Evolutionary conservation across 2,113 vertebrate species (phyloP).

Genomic region (Ursus arctos): DNA sequence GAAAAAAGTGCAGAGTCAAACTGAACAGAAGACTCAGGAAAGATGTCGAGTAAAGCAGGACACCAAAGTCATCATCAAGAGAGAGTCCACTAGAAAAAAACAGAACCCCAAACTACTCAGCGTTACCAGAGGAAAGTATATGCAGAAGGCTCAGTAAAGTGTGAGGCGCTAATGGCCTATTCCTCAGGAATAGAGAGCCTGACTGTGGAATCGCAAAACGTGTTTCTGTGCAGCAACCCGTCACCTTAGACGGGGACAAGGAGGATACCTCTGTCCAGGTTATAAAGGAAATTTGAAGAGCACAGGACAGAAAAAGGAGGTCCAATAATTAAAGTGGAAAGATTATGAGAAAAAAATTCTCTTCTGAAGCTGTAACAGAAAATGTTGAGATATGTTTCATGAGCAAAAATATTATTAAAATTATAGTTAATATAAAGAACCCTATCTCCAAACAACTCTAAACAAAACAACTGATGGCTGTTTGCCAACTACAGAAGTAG

Average conservation of each 20-base stretch:
- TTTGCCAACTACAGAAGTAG: not conserved
- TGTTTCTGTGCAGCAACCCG: not conserved
- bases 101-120: not conserved
- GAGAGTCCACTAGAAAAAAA: not conserved
- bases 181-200: not conserved
- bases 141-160: not conserved
- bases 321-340: not conserved
- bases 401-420: not conserved
- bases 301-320: not conserved
- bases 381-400: not conserved
- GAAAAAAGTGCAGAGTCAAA: not conserved
- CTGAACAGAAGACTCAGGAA: not conserved
- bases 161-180: not conserved
- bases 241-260: not conserved
- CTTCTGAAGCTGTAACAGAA: not conserved
- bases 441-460: not conserved
- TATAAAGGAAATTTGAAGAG: not conserved
- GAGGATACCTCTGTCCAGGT: not conserved
- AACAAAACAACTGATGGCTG: not conserved
- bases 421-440: not conserved
- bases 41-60: not conserved
- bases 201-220: not conserved
- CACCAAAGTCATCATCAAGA: not conserved
- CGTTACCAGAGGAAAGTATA: not conserved
- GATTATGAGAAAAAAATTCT: not conserved